These are phyloP conservation scores for Blastobasis lacticolella DNA, from an alignment of 2,888 invertebrate species.

Conservation along the genomic window DNA sequence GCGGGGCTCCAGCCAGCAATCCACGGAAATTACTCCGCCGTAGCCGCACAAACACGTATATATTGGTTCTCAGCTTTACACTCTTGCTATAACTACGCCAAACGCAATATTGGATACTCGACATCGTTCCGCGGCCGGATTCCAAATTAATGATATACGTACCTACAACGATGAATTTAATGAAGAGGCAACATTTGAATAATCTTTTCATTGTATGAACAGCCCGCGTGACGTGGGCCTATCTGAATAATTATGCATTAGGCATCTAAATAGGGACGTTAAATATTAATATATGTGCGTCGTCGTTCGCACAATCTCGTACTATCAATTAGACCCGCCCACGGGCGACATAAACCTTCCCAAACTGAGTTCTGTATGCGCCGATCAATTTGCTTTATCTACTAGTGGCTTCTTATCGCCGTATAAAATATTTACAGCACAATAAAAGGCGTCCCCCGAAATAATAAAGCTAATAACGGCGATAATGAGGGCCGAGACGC, in stretches of 20 bases:
- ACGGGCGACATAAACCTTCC: conserved; percentile 54
- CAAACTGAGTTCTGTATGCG: conserved; percentile 39
- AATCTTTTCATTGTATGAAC: conserved; percentile 19
- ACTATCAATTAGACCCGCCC: conserved; percentile 61
- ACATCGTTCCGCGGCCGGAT: conserved; percentile 24
- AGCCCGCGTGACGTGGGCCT: conserved; percentile 21
- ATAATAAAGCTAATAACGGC: conserved; percentile 59
- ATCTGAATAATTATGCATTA: conserved; percentile 44
- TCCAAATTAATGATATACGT: conserved; percentile 9
- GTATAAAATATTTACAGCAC: conserved; percentile 70
- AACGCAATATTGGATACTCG: conserved; percentile 38
- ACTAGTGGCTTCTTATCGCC: conserved; percentile 49
- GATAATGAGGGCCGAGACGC: conserved; percentile 46
- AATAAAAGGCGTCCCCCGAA: conserved; percentile 60
- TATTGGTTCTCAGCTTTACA: conserved; percentile 43
- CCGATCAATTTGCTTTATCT: conserved; percentile 71
- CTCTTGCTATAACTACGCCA: conserved; percentile 27
- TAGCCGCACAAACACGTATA: conserved; percentile 41
- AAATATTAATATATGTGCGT: conserved; percentile 54
- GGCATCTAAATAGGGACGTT: conserved; percentile 40
- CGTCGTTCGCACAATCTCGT: conserved; percentile 54
- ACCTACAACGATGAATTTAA: conserved; percentile 3
- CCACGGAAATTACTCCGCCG: conserved; percentile 35
- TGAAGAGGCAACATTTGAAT: conserved; percentile 7
- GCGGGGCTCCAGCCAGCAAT: conserved; percentile 29